Conservation (phyloP, 2,888 invertebrate genomes). For the Noctua janthe region DNA sequence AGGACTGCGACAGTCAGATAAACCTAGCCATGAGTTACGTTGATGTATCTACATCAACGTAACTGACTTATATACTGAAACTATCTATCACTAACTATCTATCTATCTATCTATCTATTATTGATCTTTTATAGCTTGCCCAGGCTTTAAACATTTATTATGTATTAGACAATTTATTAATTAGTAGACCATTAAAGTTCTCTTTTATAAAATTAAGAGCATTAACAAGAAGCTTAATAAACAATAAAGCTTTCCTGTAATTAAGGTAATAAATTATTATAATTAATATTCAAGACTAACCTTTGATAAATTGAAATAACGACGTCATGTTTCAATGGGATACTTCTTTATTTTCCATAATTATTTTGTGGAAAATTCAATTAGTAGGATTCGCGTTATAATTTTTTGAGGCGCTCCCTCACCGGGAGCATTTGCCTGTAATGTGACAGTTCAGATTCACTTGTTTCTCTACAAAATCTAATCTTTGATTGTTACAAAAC, state of each 20-base stretch:
- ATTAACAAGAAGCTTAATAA: slow-evolving; percentile 5
- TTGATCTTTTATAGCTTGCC: neutral
- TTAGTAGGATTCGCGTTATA: neutral
- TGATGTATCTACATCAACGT: neutral
- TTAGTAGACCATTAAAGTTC: neutral
- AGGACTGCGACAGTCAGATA: neutral
- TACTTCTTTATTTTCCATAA: neutral
- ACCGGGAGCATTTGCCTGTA: neutral
- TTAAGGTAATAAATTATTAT: neutral
- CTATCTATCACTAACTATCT: too few relatives aligned
- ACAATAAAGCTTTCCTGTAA: slow-evolving; percentile 1
- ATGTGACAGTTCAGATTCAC: neutral
- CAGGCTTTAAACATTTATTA: neutral
- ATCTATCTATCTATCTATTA: too few relatives aligned
- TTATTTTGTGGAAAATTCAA: neutral
- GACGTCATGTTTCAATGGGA: neutral
- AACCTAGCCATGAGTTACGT: too few relatives aligned
- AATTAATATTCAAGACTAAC: neutral
- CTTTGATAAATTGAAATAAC: neutral
- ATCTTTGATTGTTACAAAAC: neutral
- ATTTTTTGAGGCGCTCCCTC: neutral
- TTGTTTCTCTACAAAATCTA: neutral
- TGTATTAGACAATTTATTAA: neutral
- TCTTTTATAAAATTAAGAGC: neutral
- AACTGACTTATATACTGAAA: neutral